Base-by-base conservation (phyloP, 2,888 invertebrate species). In the Dryobota labecula region DNA sequence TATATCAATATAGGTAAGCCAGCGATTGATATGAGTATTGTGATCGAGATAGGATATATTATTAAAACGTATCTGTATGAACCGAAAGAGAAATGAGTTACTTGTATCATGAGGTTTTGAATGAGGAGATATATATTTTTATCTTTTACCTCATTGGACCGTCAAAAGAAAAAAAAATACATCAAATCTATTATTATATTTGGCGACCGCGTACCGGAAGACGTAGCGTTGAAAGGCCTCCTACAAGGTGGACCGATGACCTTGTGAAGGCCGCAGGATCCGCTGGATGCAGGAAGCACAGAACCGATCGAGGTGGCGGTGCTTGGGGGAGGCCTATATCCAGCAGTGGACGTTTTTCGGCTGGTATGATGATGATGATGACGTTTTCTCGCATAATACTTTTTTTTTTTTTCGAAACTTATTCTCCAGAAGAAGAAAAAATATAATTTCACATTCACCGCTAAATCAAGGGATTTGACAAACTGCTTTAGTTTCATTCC, bases 401-500 rank as follows among this genome's bases (percentile, higher is more conserved):
- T n/a, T n/a, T n/a, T 36, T 36, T 36, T 8, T 13, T 27, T n/a
- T 13, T 27, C 9, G 1, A 27, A 60, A 41, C 6, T n/a, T n/a
- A 15, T 20, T 49, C 13, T 13, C 18, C 1, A 41, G 15, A 30
- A 68, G 5, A 5, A 71, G n/a, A 24, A 71, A 11, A 15, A 58
- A 27, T 2, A 15, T 2, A 27, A 41, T 27, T 78, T 15, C 18
- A 53, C 38, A 58, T 57, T 67, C 24, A 53, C 36, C 36, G 6
- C 49, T 30, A 47, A 66, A 60, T 8, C 18, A 54, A 36, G 80
- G 15, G 9, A 63, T 30, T 53, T 70, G 70, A 70, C 54, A 60
- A 71, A 71, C 58, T 81, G 41, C 41, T 78, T 64, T 9, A 56
- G 24, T 81, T 65, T 65, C 20, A 77, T 71, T 67, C 51, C 9